A percentile compares a stretch with the other conserved stretches of the same genome.
Evolutionary conservation across 2,888 invertebrate species (phyloP).

Genomic region (Nasonovia ribisnigri): DNA sequence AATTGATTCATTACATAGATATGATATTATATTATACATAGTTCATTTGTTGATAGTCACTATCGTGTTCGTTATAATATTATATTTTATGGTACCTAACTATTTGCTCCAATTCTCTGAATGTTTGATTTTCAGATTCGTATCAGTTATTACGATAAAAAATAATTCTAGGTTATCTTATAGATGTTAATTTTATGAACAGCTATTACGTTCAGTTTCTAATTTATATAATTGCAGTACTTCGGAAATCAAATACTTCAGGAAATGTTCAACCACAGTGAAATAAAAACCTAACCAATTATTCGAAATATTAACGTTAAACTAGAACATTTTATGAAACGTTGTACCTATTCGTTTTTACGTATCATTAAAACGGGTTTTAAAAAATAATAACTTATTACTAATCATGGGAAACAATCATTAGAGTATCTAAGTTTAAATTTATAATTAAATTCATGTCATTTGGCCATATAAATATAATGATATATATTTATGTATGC

Average conservation of each 20-base stretch:
- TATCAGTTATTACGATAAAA: neutral
- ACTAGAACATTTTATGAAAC: constrained; percentile 40
- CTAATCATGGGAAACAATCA: constrained; percentile 58
- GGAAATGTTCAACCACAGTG: neutral
- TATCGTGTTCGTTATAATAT: too few species aligned
- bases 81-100: too few species aligned
- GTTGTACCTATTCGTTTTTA: neutral
- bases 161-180: neutral
- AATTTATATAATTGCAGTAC: constrained; percentile 33
- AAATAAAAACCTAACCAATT: constrained; percentile 47
- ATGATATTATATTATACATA: too few species aligned
- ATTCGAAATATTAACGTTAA: constrained; percentile 31
- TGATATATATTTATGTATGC: neutral
- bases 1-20: too few species aligned
- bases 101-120: neutral
- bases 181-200: neutral
- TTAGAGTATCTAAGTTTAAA: neutral
- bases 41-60: too few species aligned
- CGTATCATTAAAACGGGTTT: constrained; percentile 48
- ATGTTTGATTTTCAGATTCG: neutral
- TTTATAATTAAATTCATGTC: constrained; percentile 59
- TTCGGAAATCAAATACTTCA: constrained; percentile 43
- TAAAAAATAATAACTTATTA: constrained; percentile 36
- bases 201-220: neutral
- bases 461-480: neutral